Evolutionary conservation across 2,888 invertebrate species (phyloP), one percentile per base, ranked within the genome.

Genomic region (Automeris io): DNA sequence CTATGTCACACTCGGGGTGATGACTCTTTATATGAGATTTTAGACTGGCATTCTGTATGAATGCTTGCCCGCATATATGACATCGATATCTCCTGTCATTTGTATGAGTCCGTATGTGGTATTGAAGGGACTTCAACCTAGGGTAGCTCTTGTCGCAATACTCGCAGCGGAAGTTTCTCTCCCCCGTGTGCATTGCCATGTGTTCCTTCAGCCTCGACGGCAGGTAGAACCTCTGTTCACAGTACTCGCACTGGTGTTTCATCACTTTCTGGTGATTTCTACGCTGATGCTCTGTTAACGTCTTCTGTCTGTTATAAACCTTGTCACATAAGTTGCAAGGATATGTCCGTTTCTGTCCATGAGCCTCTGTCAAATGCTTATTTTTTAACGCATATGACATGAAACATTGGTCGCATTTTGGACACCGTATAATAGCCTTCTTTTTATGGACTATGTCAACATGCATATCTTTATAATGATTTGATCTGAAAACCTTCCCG

Each of bases 111-210:
- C 90, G 57, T 46, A 89, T 85, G 51, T 90, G 90, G 18, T 90
- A 89, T 29, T 89, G 90, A 18, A 90, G 48, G 0, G 90, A 88
- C 23, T 89, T 89, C 3, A 89, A 64, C 36, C 90, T 76, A 0
- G 90, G 90, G 53, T 91, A 90, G 11, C 86, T 86, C 45, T 90
- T 90, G 2, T 88, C 89, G 54, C 90, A 90, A 26, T 87, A 77
- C 18, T 87, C 86, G 51, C 90, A 90, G 2, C 87, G 63, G 46
- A 87, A 90, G n/a, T 87, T 83, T 46, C 88, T 78, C 25, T 88
- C 88, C 0, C 87, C 83, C 0, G 88, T 88, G 39, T 90, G 90
- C 0, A 82, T 80, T 0, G 85, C 82, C 72, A 88, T 87, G 35
- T 89, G 89, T 6, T 88, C 77, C 19, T 80, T 80, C 37, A 88